Percentiles rank a stretch among this genome's conserved stretches.
phyloP scores from a whole-genome alignment of 2,888 invertebrate genomes.

The Trimorus sp. region DNA sequence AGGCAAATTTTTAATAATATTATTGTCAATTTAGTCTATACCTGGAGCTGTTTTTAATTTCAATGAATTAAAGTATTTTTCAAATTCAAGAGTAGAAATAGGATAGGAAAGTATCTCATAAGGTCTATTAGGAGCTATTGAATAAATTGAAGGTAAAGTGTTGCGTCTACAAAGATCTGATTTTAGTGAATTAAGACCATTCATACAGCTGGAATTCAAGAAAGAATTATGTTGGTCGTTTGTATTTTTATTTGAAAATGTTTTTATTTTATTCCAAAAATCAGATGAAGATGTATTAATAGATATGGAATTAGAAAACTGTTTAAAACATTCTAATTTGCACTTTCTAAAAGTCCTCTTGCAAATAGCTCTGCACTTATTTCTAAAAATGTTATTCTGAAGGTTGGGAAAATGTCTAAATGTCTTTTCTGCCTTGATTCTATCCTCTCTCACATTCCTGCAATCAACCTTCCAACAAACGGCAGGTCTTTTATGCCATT shows the following conservation, averaged over 20 bases:
- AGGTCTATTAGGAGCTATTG: not conserved
- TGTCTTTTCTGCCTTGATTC: not conserved
- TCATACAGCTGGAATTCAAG: not conserved
- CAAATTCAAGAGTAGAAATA: conserved; percentile 6
- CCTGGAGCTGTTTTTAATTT: conserved; percentile 16
- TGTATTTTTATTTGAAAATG: conserved; percentile 23
- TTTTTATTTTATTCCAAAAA: conserved; percentile 53
- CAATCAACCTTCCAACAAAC: conserved; percentile 18
- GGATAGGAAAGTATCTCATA: not conserved
- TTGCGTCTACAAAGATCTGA: too few relatives aligned
- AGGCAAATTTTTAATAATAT: conserved; percentile 11
- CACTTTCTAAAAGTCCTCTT: not conserved
- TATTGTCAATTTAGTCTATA: conserved; percentile 11
- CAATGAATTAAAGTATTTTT: not conserved
- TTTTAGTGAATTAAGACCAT: too few relatives aligned
- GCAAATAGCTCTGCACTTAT: conserved; percentile 5
- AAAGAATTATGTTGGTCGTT: not conserved
- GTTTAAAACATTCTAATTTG: conserved; percentile 11
- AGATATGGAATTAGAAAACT: conserved; percentile 20
- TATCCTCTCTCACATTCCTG: not conserved
- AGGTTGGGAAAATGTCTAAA: not conserved
- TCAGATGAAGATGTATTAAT: not conserved
- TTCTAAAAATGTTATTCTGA: not conserved
- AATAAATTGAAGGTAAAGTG: too few relatives aligned
- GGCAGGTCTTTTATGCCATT: not conserved